Base-by-base conservation (phyloP, 2,888 invertebrate species). In the Eilema griseolum region DNA sequence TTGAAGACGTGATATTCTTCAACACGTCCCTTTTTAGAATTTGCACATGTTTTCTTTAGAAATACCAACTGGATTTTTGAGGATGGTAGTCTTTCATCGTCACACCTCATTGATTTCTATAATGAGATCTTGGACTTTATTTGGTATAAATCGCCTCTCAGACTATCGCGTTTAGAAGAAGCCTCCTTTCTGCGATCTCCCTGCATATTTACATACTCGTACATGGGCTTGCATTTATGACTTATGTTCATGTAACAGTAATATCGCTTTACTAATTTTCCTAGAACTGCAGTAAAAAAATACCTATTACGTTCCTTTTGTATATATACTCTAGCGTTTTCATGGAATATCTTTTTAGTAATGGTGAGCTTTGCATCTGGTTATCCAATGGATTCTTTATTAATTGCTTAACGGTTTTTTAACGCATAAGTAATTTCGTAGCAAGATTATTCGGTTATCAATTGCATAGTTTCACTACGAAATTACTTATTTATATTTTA, bases 51-150 rank as follows among this genome's bases (percentile, higher is more conserved):
- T 62, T 62, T 41, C 62, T 41, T 62, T 24, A 62, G 37, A 37
- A 24, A 37, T 37, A 46, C 46, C 16, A 20, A 37, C 24, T 26
- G 10, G 20, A 26, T 33, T 20, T 46, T 60, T 14, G 52, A 26
- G 52, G 64, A 2, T 8, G 46, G 46, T 52, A 46, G 46, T 62
- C 64, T 52, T n/a, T 24, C 23, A 33, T 66, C 59, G 74, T 65
- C 69, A 86, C 79, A 88, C 82, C 83, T 86, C 86, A 87, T 75
- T 75, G 86, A 74, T 69, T 83, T 70, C 75, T 77, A 84, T 89
- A 90, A 89, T 85, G 77, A 88, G 87, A 86, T 84, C 82, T 84
- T 85, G 33, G 82, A 80, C 77, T 76, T 71, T 79, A 83, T 79
- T 82, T 82, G 81, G 78, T 87, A 86, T 86, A 88, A 86, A 86